Evolutionary conservation across 2,113 vertebrate species (phyloP).

Genomic region (Poeciliopsis occidentalis): DNA sequence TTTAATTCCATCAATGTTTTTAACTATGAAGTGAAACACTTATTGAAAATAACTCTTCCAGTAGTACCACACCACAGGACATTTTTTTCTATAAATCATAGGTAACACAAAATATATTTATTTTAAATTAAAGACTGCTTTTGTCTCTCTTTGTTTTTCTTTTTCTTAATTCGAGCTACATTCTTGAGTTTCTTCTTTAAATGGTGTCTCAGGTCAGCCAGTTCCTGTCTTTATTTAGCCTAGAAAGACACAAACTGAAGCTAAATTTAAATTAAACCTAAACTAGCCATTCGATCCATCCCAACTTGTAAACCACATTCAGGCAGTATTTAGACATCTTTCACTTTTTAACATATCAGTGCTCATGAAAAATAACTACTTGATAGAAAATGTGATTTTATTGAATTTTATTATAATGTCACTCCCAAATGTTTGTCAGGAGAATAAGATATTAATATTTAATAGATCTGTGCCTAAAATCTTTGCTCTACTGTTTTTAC

Average conservation of each 20-base stretch:
- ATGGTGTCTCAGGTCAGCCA: too few relatives aligned
- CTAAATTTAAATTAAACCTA: too few relatives aligned
- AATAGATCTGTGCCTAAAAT: conserved; percentile 40
- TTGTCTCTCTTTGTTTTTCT: not conserved
- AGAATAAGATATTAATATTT: conserved; percentile 11
- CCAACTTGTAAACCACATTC: not conserved
- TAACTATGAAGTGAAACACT: too few relatives aligned
- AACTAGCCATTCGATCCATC: too few relatives aligned
- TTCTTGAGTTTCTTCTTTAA: too few relatives aligned
- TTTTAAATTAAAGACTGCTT: not conserved
- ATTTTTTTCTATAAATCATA: not conserved
- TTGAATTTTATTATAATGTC: too few relatives aligned
- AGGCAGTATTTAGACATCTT: not conserved
- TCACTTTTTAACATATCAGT: not conserved
- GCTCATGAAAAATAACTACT: not conserved
- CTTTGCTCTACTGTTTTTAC: conserved; percentile 52
- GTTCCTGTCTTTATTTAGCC: too few relatives aligned
- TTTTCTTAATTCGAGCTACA: too few relatives aligned
- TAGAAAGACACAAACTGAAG: too few relatives aligned
- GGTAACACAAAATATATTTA: not conserved
- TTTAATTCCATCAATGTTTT: too few relatives aligned
- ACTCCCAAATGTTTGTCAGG: not conserved
- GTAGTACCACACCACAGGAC: not conserved
- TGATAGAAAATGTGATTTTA: not conserved
- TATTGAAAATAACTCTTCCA: not conserved